A percentile compares a stretch with the other conserved stretches of the same genome.
Conservation (phyloP, 2,888 invertebrate species). For the Pristionchus exspectatus region DNA sequence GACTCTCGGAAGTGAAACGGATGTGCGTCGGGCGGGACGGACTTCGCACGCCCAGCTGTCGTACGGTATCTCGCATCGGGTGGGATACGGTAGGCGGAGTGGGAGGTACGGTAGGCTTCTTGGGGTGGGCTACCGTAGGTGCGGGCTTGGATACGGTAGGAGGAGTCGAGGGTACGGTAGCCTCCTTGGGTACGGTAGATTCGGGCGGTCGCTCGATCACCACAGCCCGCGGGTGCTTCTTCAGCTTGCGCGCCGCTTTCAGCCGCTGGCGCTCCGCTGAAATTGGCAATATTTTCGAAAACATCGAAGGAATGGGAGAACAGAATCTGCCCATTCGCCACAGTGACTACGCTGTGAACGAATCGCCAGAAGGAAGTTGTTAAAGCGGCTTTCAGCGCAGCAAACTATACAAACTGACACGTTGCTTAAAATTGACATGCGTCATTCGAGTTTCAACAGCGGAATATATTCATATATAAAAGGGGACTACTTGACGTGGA, state of each 20-base stretch:
- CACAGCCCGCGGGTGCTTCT: background rate
- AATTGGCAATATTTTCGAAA: background rate
- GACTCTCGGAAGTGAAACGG: background rate
- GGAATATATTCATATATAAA: too few relatives aligned
- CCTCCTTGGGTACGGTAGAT: background rate
- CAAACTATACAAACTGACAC: too few relatives aligned
- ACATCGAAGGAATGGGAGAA: background rate
- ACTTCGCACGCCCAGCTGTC: background rate
- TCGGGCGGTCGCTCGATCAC: background rate
- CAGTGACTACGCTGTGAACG: background rate
- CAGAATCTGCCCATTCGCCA: background rate
- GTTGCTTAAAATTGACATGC: too few relatives aligned
- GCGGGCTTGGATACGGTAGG: background rate
- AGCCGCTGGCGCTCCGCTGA: background rate
- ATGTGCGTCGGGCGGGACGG: background rate
- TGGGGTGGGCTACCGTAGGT: background rate
- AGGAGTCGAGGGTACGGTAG: background rate
- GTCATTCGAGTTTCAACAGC: too few relatives aligned
- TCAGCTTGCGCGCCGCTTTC: background rate
- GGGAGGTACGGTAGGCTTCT: background rate
- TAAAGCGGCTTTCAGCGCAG: too few relatives aligned
- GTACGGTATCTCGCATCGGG: slow-evolving; percentile 7
- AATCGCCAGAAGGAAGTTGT: too few relatives aligned
- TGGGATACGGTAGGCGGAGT: background rate
- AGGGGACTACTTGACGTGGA: too few relatives aligned